A percentile compares a stretch with the other conserved stretches of the same genome.
Evolutionary conservation across 2,797 vertebrate genomes (phyloP).

Genomic region (Sebastiscus tertius): DNA sequence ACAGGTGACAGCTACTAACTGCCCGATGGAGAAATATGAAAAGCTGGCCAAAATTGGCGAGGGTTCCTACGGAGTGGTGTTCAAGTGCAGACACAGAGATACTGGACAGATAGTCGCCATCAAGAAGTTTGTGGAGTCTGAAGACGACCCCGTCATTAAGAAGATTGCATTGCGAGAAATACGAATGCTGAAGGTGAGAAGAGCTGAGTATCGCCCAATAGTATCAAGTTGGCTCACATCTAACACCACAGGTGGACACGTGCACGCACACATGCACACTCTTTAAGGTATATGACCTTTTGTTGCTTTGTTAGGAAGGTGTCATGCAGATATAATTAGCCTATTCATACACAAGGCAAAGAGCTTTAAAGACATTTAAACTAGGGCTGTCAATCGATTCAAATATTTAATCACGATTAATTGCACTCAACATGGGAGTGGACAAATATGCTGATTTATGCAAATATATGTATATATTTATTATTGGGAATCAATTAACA

Average conservation of each 20-base stretch:
- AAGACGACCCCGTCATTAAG: conserved; percentile 90
- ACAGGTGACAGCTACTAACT: conserved; percentile 27
- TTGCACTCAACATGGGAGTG: too few species aligned
- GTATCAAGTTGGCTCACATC: conserved; percentile 8
- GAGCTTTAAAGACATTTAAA: background rate
- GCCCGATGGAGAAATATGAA: conserved; percentile 90
- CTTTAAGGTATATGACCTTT: background rate
- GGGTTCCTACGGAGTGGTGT: conserved; percentile 91
- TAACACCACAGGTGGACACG: background rate
- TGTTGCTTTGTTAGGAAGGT: background rate
- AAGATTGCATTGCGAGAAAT: conserved; percentile 92
- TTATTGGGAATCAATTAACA: too few species aligned
- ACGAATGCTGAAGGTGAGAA: conserved; percentile 88
- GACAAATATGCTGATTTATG: too few species aligned
- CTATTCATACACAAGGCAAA: background rate
- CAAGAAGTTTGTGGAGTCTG: conserved; percentile 92
- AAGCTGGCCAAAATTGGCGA: conserved; percentile 91
- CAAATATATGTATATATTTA: too few species aligned
- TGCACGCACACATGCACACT: background rate
- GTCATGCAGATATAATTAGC: background rate
- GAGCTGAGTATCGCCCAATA: background rate
- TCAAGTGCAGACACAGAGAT: conserved; percentile 90
- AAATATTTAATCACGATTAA: too few species aligned
- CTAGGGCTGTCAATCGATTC: too few species aligned
- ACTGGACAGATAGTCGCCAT: conserved; percentile 90